Evolutionary conservation across 2,797 vertebrate species (phyloP).

Genomic region (Limnodromus scolopaceus): DNA sequence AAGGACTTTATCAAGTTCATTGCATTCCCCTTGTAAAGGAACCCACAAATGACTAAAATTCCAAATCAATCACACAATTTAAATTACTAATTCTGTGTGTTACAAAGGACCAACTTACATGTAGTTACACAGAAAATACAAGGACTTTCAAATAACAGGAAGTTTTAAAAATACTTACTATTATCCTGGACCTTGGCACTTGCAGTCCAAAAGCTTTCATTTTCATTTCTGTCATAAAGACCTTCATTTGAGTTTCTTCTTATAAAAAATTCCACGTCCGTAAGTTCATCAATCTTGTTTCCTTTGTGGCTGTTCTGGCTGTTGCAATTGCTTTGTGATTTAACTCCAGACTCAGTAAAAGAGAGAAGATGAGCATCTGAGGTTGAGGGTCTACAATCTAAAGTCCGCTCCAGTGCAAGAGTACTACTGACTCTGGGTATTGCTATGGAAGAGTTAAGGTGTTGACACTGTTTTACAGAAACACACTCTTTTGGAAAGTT

Average conservation of each 20-base stretch:
- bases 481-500: slow-evolving; percentile 65
- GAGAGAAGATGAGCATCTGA: slow-evolving; percentile 57
- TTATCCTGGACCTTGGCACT: slow-evolving; percentile 73
- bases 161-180: slow-evolving; percentile 61
- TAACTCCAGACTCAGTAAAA: slow-evolving; percentile 51
- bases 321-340: slow-evolving; percentile 21
- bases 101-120: background rate
- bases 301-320: slow-evolving; percentile 38
- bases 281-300: slow-evolving; percentile 58
- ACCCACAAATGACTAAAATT: background rate
- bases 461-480: slow-evolving; percentile 34
- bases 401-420: slow-evolving; percentile 69
- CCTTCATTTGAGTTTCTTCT: slow-evolving; percentile 64
- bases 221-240: slow-evolving; percentile 60
- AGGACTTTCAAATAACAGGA: background rate
- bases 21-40: background rate
- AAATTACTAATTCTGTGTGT: background rate
- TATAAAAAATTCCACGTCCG: slow-evolving; percentile 41
- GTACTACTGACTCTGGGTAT: slow-evolving; percentile 26
- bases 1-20: background rate
- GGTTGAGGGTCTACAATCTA: slow-evolving; percentile 70
- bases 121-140: background rate
- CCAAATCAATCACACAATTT: background rate
- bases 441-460: slow-evolving; percentile 28
- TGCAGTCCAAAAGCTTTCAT: slow-evolving; percentile 70